phyloP scores from a whole-genome alignment of 2,113 vertebrate genomes.

The Lagenorhynchus albirostris region DNA sequence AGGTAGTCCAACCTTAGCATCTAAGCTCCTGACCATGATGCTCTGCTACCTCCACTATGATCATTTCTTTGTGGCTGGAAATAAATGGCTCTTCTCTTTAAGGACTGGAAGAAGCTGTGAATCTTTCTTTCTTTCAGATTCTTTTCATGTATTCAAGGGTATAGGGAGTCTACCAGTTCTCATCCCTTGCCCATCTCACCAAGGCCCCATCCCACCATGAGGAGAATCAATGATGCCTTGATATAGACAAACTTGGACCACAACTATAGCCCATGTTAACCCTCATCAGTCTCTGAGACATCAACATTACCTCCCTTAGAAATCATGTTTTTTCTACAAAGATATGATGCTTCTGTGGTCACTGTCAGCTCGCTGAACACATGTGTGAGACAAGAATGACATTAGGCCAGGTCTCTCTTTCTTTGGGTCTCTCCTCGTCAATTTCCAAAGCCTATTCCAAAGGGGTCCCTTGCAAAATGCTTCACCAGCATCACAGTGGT shows the following conservation, averaged over 20 bases:
- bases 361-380: neutral
- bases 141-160: neutral
- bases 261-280: accelerated
- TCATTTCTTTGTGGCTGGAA: neutral
- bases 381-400: neutral
- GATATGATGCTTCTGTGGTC: neutral
- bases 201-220: neutral
- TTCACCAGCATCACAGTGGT: neutral
- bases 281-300: neutral
- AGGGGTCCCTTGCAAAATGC: neutral
- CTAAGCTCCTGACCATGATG: neutral
- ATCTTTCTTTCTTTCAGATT: neutral
- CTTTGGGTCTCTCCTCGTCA: neutral
- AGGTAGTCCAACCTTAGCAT: neutral
- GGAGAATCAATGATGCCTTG: neutral
- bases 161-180: neutral
- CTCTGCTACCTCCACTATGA: neutral
- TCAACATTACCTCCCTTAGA: neutral
- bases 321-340: neutral
- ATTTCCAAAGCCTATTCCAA: neutral
- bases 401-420: neutral
- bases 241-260: neutral
- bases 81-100: neutral
- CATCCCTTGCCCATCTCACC: too few relatives aligned
- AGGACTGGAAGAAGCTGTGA: neutral